These are phyloP conservation scores for Zaprionus gabonicus DNA, from an alignment of 1,140 invertebrate species.

Conservation along the genomic window DNA sequence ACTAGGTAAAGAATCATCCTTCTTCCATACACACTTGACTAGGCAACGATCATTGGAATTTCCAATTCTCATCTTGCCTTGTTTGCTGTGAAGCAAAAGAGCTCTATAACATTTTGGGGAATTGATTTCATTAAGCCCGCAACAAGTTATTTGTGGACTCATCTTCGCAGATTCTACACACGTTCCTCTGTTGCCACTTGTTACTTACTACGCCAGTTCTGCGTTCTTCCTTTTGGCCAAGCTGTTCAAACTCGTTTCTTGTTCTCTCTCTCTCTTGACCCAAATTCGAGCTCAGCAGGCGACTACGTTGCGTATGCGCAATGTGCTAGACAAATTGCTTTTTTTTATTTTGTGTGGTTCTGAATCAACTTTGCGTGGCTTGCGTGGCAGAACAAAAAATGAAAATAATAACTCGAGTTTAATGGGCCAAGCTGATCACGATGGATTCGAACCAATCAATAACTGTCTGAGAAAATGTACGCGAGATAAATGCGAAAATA, in stretches of 20 bases:
- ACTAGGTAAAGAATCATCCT: no score
- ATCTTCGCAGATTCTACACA: neutral
- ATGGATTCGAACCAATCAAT: constrained; percentile 20
- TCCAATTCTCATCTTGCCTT: neutral
- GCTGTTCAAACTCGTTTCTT: neutral
- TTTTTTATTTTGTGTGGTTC: neutral
- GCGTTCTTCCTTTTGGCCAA: neutral
- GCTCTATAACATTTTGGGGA: neutral
- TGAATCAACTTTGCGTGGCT: neutral
- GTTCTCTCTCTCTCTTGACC: constrained; percentile 18
- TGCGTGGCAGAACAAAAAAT: constrained; percentile 7
- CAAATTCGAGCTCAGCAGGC: constrained; percentile 17
- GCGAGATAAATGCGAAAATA: neutral
- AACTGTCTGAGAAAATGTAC: neutral
- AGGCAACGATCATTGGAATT: neutral
- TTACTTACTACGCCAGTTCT: neutral
- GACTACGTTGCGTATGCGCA: constrained; percentile 37
- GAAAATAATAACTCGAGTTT: constrained; percentile 17
- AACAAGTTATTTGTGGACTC: neutral
- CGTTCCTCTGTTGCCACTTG: constrained; percentile 4
- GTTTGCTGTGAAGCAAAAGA: neutral
- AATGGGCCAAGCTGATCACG: constrained; percentile 16
- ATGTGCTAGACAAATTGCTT: constrained; percentile 18
- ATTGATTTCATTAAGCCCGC: neutral
- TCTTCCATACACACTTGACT: no score